Conservation (phyloP, 1,140 invertebrate species). For the Mylabris phalerata region DNA sequence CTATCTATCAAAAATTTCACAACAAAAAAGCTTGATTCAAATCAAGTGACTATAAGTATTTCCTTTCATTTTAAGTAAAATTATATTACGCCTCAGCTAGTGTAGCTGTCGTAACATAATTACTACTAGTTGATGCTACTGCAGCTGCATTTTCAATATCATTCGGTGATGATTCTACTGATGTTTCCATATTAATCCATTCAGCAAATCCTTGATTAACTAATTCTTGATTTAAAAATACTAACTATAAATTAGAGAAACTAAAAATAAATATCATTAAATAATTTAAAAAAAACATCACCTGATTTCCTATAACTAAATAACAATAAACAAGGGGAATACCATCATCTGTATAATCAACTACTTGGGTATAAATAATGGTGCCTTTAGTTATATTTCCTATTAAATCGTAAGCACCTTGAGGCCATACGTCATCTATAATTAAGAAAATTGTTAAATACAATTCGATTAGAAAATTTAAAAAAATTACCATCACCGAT, state of each 20-base stretch:
- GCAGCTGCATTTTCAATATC: neutral
- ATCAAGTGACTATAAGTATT: too few relatives aligned
- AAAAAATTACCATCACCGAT: constrained; percentile 53
- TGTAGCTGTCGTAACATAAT: too few relatives aligned
- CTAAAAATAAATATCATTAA: neutral
- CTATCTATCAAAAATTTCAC: too few relatives aligned
- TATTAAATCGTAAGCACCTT: constrained; percentile 68
- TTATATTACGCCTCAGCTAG: too few relatives aligned
- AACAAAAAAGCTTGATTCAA: too few relatives aligned
- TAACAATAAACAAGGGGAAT: constrained; percentile 74
- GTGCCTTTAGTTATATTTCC: constrained; percentile 68
- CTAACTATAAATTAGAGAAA: constrained; percentile 15
- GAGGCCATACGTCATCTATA: constrained; percentile 54
- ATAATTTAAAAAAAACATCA: constrained; percentile 39
- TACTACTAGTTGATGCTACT: neutral
- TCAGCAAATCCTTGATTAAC: constrained; percentile 59
- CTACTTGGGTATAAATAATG: constrained; percentile 80
- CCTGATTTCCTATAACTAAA: constrained; percentile 61
- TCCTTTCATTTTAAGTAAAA: too few relatives aligned
- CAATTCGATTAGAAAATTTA: neutral
- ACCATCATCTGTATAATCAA: constrained; percentile 68
- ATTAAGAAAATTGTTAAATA: neutral
- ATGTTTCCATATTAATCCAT: constrained; percentile 43
- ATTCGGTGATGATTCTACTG: too few relatives aligned
- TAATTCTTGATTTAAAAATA: constrained; percentile 61